phyloP scores from a whole-genome alignment of 2,113 vertebrate species.

The Papio anubis region DNA sequence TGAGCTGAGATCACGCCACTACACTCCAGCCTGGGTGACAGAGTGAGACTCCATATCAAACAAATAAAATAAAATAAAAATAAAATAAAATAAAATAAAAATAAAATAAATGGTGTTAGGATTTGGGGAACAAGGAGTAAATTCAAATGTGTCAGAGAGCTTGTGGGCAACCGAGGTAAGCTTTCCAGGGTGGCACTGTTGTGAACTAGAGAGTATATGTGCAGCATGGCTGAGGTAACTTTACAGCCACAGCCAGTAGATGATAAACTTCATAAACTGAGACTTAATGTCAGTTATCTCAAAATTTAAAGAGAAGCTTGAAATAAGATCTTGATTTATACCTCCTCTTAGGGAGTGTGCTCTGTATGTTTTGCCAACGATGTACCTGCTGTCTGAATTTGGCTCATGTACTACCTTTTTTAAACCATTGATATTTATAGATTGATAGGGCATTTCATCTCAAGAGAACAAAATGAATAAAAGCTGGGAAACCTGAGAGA shows the following conservation, averaged over 20 bases:
- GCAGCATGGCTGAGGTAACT: rapidly evolving
- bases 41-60: too few relatives aligned
- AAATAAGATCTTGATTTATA: neutral
- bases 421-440: neutral
- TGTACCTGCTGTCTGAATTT: neutral
- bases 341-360: neutral
- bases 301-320: neutral
- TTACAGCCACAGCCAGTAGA: neutral
- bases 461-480: neutral
- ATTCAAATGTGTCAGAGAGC: neutral
- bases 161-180: neutral
- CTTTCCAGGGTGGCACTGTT: neutral
- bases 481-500: neutral
- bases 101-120: too few relatives aligned
- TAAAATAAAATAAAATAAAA: too few relatives aligned
- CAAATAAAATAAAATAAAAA: too few relatives aligned
- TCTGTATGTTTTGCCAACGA: neutral
- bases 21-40: too few relatives aligned
- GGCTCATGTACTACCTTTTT: neutral
- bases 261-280: neutral
- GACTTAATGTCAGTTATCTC: neutral
- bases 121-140: neutral
- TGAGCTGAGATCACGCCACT: too few relatives aligned
- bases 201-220: neutral
- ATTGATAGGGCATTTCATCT: neutral